Evolutionary conservation across 2,113 vertebrate species (phyloP).

Genomic region (Nothobranchius kuhntae): DNA sequence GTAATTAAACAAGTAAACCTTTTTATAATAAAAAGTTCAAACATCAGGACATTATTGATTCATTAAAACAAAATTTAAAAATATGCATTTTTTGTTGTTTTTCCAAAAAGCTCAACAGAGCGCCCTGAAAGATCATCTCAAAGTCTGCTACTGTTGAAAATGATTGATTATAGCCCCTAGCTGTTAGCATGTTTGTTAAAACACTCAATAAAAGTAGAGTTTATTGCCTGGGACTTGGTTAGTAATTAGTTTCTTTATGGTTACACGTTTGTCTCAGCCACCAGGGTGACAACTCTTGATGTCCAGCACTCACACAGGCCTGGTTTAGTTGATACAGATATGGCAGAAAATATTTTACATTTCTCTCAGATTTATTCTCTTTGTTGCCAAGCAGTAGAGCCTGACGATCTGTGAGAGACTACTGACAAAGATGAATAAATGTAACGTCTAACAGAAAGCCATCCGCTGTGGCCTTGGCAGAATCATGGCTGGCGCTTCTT

Average conservation of each 20-base stretch:
- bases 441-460: not conserved
- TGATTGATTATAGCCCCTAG: not conserved
- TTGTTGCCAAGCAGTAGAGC: conserved; percentile 21
- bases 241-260: conserved; percentile 4
- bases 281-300: conserved; percentile 6
- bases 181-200: not conserved
- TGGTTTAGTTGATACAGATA: conserved; percentile 11
- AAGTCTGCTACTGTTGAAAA: no score
- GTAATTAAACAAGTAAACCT: no score
- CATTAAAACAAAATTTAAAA: no score
- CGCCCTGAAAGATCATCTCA: no score
- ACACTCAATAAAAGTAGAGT: conserved; percentile 4
- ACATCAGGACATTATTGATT: no score
- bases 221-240: not conserved
- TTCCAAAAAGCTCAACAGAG: no score
- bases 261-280: conserved; percentile 10
- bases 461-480: conserved; percentile 19
- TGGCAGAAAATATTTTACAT: conserved; percentile 17
- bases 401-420: conserved; percentile 23
- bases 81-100: no score
- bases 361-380: conserved; percentile 32
- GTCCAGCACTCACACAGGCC: not conserved
- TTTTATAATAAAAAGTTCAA: no score
- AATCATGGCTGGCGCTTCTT: conserved; percentile 24
- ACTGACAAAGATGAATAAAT: conserved; percentile 56